A percentile compares a stretch with the other conserved stretches of the same genome.
Conservation (phyloP, 2,888 invertebrate genomes). For the Epinotia ramella region DNA sequence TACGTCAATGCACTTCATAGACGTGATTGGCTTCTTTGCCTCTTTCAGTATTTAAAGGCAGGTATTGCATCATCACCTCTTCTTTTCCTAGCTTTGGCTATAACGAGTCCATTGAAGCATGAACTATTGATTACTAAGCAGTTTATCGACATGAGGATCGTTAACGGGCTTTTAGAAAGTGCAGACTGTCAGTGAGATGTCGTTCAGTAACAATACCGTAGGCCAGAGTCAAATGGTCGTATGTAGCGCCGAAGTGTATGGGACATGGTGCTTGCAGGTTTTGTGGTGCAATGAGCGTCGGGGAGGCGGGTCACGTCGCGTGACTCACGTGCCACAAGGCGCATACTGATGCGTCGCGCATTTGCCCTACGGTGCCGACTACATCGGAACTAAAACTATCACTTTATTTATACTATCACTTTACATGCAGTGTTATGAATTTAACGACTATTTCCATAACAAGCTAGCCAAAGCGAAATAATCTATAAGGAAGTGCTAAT, state of each 20-base stretch:
- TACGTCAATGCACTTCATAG: background rate
- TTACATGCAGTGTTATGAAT: background rate
- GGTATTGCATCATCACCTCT: conserved; percentile 8
- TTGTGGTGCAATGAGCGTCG: conserved; percentile 57
- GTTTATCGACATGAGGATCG: conserved; percentile 60
- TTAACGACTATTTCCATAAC: background rate
- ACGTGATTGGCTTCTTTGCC: conserved; percentile 1
- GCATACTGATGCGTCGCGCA: conserved; percentile 72
- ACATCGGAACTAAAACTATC: conserved; percentile 30
- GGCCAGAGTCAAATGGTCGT: conserved; percentile 3
- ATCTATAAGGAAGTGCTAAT: background rate
- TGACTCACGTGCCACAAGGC: conserved; percentile 63
- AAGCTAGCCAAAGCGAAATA: background rate
- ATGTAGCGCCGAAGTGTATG: background rate
- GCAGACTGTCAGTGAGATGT: conserved; percentile 34
- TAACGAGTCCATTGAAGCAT: conserved; percentile 30
- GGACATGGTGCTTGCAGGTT: background rate
- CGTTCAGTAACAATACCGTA: conserved; percentile 52
- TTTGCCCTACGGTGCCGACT: conserved; percentile 53
- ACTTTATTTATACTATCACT: background rate
- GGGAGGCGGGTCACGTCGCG: conserved; percentile 72
- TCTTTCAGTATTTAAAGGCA: background rate
- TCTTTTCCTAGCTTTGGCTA: conserved; percentile 19
- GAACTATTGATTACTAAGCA: conserved; percentile 54
- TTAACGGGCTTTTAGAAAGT: conserved; percentile 52